Evolutionary conservation across 2,888 invertebrate species (phyloP).

Genomic region (Microctonus hyperodae): DNA sequence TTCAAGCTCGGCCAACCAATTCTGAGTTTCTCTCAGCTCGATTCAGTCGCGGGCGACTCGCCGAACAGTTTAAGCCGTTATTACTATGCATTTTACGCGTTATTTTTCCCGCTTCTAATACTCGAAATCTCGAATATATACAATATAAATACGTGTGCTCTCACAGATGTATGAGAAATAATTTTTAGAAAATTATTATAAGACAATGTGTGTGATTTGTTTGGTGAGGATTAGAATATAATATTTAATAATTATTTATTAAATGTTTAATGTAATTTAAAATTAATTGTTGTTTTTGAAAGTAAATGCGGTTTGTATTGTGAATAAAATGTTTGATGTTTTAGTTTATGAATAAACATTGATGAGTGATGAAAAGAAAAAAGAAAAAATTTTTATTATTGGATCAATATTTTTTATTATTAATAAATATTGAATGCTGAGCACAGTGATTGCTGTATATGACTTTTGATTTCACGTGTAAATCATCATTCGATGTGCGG

Average conservation of each 20-base stretch:
- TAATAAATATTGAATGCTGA: neutral
- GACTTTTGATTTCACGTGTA: neutral
- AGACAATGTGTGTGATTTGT: neutral
- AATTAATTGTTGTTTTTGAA: too few species aligned
- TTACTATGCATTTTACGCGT: neutral
- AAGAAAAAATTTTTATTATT: neutral
- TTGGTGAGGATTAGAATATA: neutral
- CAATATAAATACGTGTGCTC: neutral
- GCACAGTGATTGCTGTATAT: neutral
- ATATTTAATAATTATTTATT: too few species aligned
- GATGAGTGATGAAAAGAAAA: too few species aligned
- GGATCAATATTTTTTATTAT: neutral
- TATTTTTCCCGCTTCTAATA: neutral
- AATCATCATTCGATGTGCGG: neutral
- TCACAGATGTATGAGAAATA: too few species aligned
- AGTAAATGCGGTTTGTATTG: too few species aligned
- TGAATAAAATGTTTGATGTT: too few species aligned
- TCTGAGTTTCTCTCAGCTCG: slow-evolving; percentile 45
- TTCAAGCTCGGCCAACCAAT: slow-evolving; percentile 55
- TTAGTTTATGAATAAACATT: neutral
- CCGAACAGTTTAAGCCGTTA: slow-evolving; percentile 48
- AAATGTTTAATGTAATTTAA: too few species aligned
- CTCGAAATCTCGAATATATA: neutral
- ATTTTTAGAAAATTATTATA: too few species aligned
- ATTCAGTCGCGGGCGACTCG: slow-evolving; percentile 61